Evolutionary conservation across 2,797 vertebrate genomes (phyloP), one percentile per base, ranked within the genome.

Genomic region (Anabacerthia variegaticeps): DNA sequence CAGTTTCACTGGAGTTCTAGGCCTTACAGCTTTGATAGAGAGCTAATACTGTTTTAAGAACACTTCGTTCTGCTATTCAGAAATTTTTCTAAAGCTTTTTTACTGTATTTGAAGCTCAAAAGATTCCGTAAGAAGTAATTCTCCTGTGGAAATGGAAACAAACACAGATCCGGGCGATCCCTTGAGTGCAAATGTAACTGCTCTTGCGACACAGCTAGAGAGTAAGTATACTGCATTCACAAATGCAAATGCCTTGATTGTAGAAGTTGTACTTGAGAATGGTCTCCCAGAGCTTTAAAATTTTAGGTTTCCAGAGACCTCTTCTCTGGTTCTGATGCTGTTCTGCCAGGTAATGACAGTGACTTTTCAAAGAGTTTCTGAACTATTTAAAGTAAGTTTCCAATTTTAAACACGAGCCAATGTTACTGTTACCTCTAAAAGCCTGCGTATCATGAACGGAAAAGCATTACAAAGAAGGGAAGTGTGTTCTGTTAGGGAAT

Each of bases 101-200:
- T 66, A 15, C 30, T 93, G 12, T 93, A n/a, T 93, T 97, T 93
- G 39, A 95, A 99, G 99, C 93, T 98, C 99, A 49, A 99, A 99
- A 97, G 99, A 99, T 82, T 98, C 99, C 73, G 96, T 99, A 93
- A 98, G 99, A 96, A 99, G 99, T 97, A 99, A 98, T 97, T 99
- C 99, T 87, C 99, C 99, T 8, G 99, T 99, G 97, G 99, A 99
- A 93, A 99, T 99, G 99, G 99, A 99, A 98, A 99, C 99, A 87
- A 99, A 98, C 79, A 94, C 98, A 52, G 99, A 99, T 55, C 98
- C 98, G 0, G 80, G 97, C 86, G 99, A 99, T 96, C 99, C 99
- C 32, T 97, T 99, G 81, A 98, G 98, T 59, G 98, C 99, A 82
- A 99, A 98, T 39, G 97, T 97, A 32, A 96, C 98, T 54, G 94